These are phyloP conservation scores for Penaeus indicus DNA, from an alignment of 1,140 invertebrate species.

Conservation along the genomic window DNA sequence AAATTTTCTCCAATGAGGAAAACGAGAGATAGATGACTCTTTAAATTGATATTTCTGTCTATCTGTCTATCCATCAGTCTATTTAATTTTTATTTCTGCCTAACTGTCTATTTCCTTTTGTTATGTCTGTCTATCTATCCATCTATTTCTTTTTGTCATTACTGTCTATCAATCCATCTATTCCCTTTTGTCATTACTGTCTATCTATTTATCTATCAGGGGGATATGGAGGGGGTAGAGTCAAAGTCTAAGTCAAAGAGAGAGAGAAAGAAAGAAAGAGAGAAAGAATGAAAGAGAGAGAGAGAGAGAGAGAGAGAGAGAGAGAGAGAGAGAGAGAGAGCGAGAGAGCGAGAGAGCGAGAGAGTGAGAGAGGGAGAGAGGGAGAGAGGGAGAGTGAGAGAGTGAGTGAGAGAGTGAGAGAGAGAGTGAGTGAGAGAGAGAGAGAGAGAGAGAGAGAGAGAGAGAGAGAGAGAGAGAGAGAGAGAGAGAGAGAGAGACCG, in stretches of 20 bases:
- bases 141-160: no score
- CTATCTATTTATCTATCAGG: not conserved
- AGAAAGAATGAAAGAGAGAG: no score
- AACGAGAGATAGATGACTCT: no score
- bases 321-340: no score
- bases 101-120: not conserved
- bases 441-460: constrained; percentile 10
- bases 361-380: no score
- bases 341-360: no score
- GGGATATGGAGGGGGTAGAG: not conserved
- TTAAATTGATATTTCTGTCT: not conserved
- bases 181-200: not conserved
- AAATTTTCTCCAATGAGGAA: no score
- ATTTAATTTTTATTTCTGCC: not conserved
- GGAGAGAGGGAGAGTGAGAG: not conserved
- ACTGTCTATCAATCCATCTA: not conserved
- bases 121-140: no score
- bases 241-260: no score
- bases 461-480: constrained; percentile 10
- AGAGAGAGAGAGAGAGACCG: no score
- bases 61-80: constrained; percentile 11
- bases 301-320: not conserved
- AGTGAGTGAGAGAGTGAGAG: not conserved
- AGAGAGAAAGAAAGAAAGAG: no score
- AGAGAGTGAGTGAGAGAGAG: constrained; percentile 1